Evolutionary conservation across 2,113 vertebrate species (phyloP), one percentile per base, ranked within the genome.

Genomic region (Paracanthobrama guichenoti): DNA sequence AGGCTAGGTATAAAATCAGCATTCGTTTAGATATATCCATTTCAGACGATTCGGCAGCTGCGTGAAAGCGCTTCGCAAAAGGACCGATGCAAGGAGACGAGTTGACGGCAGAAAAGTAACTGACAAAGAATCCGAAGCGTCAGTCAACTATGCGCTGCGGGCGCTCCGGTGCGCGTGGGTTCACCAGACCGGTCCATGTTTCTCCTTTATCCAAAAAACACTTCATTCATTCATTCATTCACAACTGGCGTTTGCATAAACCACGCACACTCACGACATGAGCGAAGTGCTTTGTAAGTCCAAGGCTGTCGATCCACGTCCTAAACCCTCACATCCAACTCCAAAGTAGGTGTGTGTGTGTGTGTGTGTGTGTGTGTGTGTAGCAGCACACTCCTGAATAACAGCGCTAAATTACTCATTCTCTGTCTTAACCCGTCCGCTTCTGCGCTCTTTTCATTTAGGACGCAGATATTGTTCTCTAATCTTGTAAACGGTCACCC

Each of bases 1-100:
- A 88, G 24, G 62, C 81, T 18, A 86, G 42, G 6, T 13, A 69
- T 48, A 88, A 67, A 55, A 81, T 28, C 11, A 88, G 59, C 77
- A 39, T 26, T 53, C 13, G 57, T 60, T 81, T 76, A 14, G 46
- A 22, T 44, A 48, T 16, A 6, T 77, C 62, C 87, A 86, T 86
- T 55, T 71, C 9, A 12, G 26, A 2, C 13, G 18, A 9, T 12
- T 18, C 14, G 5, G 28, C 4, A 39, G 6, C 14, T 22, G 18
- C 20, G 12, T 6, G 11, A 59, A 20, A 83, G 20, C 22, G 20
- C 31, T 77, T 22, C 6, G 7, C 16, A 13, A 83, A 50, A n/a
- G 35, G 10, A 50, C 1, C 24, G 66, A 44, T 42, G 22, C n/a
- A n/a, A 26, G n/a, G 46, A 69, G 64, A 55, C 66, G 57, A 82